phyloP scores from a whole-genome alignment of 2,113 vertebrate species.

The Cranoglanis bouderius region DNA sequence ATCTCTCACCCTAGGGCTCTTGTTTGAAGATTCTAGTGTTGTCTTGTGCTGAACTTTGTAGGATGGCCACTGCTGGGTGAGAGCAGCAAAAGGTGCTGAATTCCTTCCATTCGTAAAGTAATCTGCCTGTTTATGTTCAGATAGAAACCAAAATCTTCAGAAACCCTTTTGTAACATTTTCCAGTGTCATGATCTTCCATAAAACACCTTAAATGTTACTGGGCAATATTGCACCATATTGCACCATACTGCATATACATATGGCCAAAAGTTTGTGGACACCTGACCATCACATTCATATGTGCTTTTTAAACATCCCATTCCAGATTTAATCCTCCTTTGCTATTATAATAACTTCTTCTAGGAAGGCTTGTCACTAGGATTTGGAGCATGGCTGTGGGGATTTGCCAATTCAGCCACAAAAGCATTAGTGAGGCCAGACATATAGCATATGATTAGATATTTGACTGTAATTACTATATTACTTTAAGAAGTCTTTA shows the following conservation, averaged over 20 bases:
- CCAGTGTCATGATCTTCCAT: background rate
- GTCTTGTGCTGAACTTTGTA: conserved; percentile 8
- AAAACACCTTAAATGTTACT: background rate
- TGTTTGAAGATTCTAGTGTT: conserved; percentile 9
- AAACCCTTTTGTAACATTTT: background rate
- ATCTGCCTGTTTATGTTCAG: conserved; percentile 8
- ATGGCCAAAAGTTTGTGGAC: background rate
- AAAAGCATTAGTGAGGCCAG: background rate
- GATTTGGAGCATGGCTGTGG: background rate
- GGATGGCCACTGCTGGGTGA: background rate
- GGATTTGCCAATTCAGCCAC: background rate
- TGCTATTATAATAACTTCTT: background rate
- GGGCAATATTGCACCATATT: background rate
- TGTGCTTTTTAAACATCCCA: background rate
- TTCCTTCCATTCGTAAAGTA: conserved; percentile 1
- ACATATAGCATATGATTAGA: background rate
- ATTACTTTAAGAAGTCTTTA: background rate
- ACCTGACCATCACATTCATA: background rate
- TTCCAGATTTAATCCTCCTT: background rate
- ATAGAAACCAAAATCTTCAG: background rate
- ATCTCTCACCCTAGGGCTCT: background rate
- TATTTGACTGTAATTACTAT: background rate
- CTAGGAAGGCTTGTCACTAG: background rate
- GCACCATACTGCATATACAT: background rate
- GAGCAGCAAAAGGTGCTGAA: background rate